A percentile compares a stretch with the other conserved stretches of the same genome.
Conservation (phyloP, 2,113 vertebrate species). For the Rhinogobius similis region DNA sequence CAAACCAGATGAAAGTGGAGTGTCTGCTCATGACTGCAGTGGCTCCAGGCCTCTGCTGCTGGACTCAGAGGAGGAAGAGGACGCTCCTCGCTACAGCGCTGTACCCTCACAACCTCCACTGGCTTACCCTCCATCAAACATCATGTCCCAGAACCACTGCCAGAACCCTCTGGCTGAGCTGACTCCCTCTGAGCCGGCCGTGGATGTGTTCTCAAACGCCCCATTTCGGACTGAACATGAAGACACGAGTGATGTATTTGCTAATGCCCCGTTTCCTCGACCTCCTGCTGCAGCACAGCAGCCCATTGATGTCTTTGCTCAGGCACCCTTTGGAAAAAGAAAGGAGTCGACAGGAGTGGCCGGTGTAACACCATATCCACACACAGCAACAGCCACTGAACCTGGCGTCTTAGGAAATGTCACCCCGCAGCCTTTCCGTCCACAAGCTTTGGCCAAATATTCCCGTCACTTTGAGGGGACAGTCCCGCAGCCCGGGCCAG, state of each 20-base stretch:
- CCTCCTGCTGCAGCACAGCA: conserved; percentile 46
- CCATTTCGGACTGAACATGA: conserved; percentile 81
- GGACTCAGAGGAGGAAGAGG: conserved; percentile 92
- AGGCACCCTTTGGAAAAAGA: conserved; percentile 92
- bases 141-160: conserved; percentile 44
- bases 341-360: conserved; percentile 72
- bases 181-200: conserved; percentile 13
- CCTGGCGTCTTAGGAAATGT: conserved; percentile 72
- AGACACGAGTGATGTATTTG: conserved; percentile 84
- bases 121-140: conserved; percentile 24
- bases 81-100: conserved; percentile 4
- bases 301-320: conserved; percentile 87
- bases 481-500: conserved; percentile 76
- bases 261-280: conserved; percentile 89
- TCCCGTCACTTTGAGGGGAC: conserved; percentile 92
- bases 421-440: conserved; percentile 82
- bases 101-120: conserved; percentile 26
- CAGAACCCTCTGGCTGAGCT: conserved; percentile 48
- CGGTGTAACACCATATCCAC: conserved; percentile 23
- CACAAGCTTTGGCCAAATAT: conserved; percentile 89
- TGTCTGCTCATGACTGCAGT: conserved; percentile 83
- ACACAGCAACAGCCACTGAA: conserved; percentile 52
- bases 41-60: conserved; percentile 91
- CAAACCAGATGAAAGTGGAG: conserved; percentile 36
- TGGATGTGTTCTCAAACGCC: conserved; percentile 87